A percentile compares a stretch with the other conserved stretches of the same genome.
These are phyloP conservation scores for Calvadosia cruxmelitensis DNA, from an alignment of 30 jellyfish, hydroid and myxozoan genomes.

Conservation along the genomic window DNA sequence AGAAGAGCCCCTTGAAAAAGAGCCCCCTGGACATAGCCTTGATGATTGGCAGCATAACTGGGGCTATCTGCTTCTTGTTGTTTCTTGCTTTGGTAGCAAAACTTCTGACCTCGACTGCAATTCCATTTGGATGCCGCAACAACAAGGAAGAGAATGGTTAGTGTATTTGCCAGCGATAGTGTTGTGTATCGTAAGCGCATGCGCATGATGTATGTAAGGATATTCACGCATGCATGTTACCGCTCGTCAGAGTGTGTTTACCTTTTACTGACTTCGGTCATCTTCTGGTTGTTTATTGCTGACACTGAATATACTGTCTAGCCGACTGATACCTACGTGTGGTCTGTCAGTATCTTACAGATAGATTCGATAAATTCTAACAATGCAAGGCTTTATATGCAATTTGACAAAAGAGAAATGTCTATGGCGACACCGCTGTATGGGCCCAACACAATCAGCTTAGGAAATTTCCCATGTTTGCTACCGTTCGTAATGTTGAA, in stretches of 20 bases:
- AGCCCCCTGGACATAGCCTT: not conserved
- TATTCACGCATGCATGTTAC: too few relatives aligned
- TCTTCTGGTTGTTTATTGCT: too few relatives aligned
- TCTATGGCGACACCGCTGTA: not conserved
- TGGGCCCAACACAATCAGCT: not conserved
- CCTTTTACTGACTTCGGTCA: too few relatives aligned
- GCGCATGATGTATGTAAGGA: too few relatives aligned
- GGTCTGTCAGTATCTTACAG: not conserved
- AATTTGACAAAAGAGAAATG: not conserved
- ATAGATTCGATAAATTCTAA: not conserved
- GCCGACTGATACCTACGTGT: too few relatives aligned
- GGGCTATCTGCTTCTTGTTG: not conserved
- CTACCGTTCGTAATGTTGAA: too few relatives aligned
- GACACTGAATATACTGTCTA: too few relatives aligned
- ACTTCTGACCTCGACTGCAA: not conserved
- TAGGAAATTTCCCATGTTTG: not conserved
- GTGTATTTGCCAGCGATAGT: too few relatives aligned
- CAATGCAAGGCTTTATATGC: not conserved
- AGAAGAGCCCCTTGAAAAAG: too few relatives aligned
- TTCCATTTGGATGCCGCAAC: not conserved
- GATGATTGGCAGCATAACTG: not conserved
- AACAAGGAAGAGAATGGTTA: too few relatives aligned
- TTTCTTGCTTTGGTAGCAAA: not conserved
- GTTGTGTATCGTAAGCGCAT: too few relatives aligned
- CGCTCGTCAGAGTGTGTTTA: too few relatives aligned